Evolutionary conservation across 2,888 invertebrate genomes (phyloP), one percentile per base, ranked within the genome.

Genomic region (Hypercompe scribonia): DNA sequence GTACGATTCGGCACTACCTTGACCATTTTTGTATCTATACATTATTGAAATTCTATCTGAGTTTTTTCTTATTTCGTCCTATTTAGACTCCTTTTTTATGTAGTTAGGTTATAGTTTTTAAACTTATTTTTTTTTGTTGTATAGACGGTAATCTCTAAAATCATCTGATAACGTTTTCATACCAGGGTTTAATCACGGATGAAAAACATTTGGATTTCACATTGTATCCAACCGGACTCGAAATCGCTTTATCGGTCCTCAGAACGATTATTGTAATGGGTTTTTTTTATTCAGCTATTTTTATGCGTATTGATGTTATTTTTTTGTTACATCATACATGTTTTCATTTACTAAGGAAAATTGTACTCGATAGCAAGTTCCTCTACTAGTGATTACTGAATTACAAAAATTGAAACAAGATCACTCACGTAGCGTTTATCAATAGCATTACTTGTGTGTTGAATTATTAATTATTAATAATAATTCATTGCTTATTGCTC

Each of bases 151-250:
- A 54, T 58, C 21, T 34, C 71, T 77, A 63, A 68, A 77, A 74
- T 42, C 75, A 72, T 75, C 77, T 68, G 65, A 72, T 77, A 82
- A 74, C 34, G 63, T 66, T 73, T 68, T 77, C 72, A 79, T 74
- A 72, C 75, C 65, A 72, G 71, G 70, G 67, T 75, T 77, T 75
- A 71, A 73, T 71, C 66, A 34, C 46, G 71, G 66, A 71, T 78
- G 66, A 69, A 75, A 77, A 74, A 65, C 50, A 70, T 64, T 78
- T 73, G 73, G 54, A 70, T n/a, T 50, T 61, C 33, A 18, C 54
- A 64, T 42, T 24, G 61, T 15, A 42, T 36, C 71, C 73, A 5
- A 21, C 71, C 46, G 31, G 54, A 33, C 70, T 73, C 58, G 42
- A 54, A 54, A 13, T 65, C 11, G 34, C 64, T 68, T 36, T 42